Base-by-base conservation (phyloP, 1,140 invertebrate genomes). In the Neomicropteryx cornuta region DNA sequence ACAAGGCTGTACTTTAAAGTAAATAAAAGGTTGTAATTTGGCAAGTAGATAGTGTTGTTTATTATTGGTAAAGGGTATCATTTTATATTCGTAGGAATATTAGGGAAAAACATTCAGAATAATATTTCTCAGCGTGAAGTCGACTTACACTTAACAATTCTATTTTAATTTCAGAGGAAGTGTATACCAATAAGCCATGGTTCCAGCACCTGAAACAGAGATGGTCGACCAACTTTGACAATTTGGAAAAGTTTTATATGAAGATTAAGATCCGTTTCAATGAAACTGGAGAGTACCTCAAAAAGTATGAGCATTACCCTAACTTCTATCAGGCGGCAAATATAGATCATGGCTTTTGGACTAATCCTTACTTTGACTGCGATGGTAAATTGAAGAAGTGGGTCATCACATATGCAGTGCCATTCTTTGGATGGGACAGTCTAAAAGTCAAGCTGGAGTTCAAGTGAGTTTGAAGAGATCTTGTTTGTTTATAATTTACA, bases 371-470 rank as follows among this genome's bases (percentile, higher is more conserved):
- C 54, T 97, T 86, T 59, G 92, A 97, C 68, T 98, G 95, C 68
- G 71, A 86, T 50, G 91, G 89, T 24, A 87, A 87, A 66, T 71
- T 87, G 30, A 85, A 90, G 50, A 89, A 90, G 68, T 98, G 94
- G 95, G 75, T 96, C 45, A 77, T 97, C 44, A 92, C 88, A 24
- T 98, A 97, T 71, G 83, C 87, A 34, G 81, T 81, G 36, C 94
- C 94, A 36, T 97, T 98, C 76, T 99, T 99, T 63, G 94, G 94
- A 36, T 91, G 85, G 81, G 92, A 97, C 59, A 86, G 80, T 57
- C 73, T 97, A 32, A 88, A 86, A 72, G 79, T 77, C 18, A 87
- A 85, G 65, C 66, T 94, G 45, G 88, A 94, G 73, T 94, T 95
- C 67, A 93, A 94, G 88, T 92, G 67, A 86, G 84, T 79, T 53